Conservation (phyloP, 92 coral and sea anemone species). For the Phenganax stokvisi region DNA sequence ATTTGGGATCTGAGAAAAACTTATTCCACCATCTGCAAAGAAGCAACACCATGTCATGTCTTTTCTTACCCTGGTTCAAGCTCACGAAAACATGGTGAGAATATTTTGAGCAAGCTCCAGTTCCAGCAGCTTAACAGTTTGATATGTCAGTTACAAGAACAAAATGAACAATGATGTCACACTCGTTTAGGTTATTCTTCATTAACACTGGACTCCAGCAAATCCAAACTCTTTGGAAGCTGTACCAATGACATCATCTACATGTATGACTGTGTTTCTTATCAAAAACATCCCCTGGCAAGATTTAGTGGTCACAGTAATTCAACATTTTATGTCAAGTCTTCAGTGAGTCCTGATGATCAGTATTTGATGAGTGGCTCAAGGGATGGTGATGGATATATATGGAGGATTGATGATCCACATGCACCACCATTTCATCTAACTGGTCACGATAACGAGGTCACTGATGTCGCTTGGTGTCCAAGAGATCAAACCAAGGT, state of each 20-base stretch:
- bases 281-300: constrained; percentile 59
- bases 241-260: constrained; percentile 86
- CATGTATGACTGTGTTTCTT: constrained; percentile 76
- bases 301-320: constrained; percentile 74
- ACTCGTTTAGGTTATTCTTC: constrained; percentile 79
- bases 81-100: constrained; percentile 81
- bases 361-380: constrained; percentile 80
- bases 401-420: constrained; percentile 77
- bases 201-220: constrained; percentile 72
- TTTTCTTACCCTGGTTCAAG: constrained; percentile 93
- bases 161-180: not conserved
- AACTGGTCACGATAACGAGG: constrained; percentile 83
- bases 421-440: constrained; percentile 64
- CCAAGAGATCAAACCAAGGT: constrained; percentile 89
- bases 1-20: constrained; percentile 91
- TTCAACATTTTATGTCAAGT: constrained; percentile 87
- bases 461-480: constrained; percentile 94
- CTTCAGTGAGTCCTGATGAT: constrained; percentile 80
- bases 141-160: too few species aligned
- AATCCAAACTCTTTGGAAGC: constrained; percentile 77
- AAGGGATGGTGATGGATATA: constrained; percentile 72
- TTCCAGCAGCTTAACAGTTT: too few species aligned
- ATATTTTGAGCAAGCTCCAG: not conserved
- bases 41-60: constrained; percentile 63
- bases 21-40: constrained; percentile 59